These are phyloP conservation scores for Poicephalus meyeri DNA, from an alignment of 2,113 vertebrate species.

Conservation along the genomic window DNA sequence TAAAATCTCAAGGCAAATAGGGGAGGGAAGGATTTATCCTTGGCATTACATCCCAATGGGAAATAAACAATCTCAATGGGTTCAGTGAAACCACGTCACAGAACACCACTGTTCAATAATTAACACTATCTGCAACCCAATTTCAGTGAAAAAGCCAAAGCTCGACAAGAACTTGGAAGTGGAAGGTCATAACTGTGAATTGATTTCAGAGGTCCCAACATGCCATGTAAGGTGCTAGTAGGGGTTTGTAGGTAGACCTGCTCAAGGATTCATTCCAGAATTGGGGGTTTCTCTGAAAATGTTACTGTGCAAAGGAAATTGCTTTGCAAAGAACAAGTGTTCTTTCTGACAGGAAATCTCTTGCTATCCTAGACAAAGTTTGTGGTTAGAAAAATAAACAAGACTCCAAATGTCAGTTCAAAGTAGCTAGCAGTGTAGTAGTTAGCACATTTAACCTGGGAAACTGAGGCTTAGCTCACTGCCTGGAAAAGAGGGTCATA, in stretches of 20 bases:
- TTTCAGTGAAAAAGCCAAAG: neutral
- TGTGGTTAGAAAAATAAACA: neutral
- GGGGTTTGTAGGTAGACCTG: neutral
- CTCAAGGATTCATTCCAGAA: neutral
- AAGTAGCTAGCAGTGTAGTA: neutral
- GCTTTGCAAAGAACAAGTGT: neutral
- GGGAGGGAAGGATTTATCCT: neutral
- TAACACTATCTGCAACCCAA: neutral
- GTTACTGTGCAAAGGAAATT: neutral
- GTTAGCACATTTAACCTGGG: neutral
- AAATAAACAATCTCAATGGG: neutral
- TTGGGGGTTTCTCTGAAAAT: neutral
- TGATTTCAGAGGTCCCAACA: neutral
- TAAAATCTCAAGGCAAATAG: neutral
- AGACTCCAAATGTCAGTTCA: neutral
- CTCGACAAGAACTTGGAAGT: neutral
- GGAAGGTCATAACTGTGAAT: neutral
- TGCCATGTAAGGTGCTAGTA: neutral
- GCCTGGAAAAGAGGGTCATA: neutral
- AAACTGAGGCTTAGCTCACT: neutral
- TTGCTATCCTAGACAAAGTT: neutral
- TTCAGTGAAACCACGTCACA: neutral
- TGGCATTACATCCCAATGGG: neutral
- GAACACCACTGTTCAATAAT: neutral
- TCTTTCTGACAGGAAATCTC: neutral